These are phyloP conservation scores for Alauda arvensis DNA, from an alignment of 2,797 vertebrate species.

Conservation along the genomic window DNA sequence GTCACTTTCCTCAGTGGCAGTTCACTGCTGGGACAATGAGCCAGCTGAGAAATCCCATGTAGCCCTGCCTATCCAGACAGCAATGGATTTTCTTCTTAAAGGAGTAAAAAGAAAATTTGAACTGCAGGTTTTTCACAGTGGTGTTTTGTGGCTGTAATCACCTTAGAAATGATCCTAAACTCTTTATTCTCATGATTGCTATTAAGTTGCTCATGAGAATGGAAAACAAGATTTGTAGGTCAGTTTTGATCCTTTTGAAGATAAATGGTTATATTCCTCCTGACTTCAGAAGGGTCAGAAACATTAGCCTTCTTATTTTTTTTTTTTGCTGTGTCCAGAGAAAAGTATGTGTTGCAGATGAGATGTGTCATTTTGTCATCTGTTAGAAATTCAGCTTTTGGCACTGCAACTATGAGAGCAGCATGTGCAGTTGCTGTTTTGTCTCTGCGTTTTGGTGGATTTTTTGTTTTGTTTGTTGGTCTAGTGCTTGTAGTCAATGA, in stretches of 20 bases:
- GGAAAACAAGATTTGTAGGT: slow-evolving; percentile 43
- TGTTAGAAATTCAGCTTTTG: slow-evolving; percentile 11
- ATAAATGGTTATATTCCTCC: background rate
- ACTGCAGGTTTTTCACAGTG: background rate
- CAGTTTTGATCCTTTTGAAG: slow-evolving; percentile 38
- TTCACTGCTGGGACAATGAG: background rate
- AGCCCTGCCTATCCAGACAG: background rate
- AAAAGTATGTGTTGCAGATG: background rate
- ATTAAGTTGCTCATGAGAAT: slow-evolving; percentile 45
- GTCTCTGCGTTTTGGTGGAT: background rate
- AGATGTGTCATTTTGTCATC: slow-evolving; percentile 4
- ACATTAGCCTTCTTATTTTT: background rate
- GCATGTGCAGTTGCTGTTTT: background rate
- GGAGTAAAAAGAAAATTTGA: background rate
- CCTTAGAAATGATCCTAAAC: slow-evolving; percentile 23
- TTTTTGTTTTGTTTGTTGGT: background rate
- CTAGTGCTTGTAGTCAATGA: background rate
- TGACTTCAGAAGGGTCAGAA: slow-evolving; percentile 11
- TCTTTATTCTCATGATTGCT: slow-evolving; percentile 18
- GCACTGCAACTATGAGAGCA: background rate
- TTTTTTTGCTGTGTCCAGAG: background rate
- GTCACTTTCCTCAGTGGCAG: background rate
- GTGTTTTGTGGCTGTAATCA: slow-evolving; percentile 3
- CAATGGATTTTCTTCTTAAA: background rate
- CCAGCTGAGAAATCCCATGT: background rate